phyloP scores from a whole-genome alignment of 2,797 vertebrate species.

The Sarcophilus harrisii region DNA sequence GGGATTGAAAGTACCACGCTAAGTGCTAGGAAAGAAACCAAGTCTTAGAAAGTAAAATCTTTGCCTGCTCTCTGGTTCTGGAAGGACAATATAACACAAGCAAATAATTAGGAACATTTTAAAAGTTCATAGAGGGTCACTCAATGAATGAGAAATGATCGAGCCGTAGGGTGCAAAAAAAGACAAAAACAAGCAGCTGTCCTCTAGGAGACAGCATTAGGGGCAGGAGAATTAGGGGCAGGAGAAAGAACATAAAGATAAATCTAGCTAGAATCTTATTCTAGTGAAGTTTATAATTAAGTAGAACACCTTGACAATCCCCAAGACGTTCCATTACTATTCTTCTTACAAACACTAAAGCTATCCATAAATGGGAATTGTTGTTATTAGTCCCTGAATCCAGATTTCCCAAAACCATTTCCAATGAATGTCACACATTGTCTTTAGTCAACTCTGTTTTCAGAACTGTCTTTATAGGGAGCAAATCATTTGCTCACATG shows the following conservation, averaged over 20 bases:
- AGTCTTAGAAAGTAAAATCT: neutral
- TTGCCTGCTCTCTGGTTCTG: neutral
- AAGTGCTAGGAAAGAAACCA: neutral
- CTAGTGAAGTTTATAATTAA: neutral
- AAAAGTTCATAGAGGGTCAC: neutral
- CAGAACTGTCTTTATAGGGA: neutral
- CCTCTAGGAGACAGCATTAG: neutral
- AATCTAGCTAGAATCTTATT: neutral
- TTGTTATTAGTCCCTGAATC: neutral
- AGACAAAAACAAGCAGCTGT: neutral
- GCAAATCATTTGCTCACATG: neutral
- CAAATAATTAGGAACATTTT: neutral
- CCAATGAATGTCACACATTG: neutral
- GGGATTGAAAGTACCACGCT: neutral
- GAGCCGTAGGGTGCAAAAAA: neutral
- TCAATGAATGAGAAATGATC: neutral
- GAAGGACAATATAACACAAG: neutral
- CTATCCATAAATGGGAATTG: neutral
- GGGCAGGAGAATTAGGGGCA: neutral
- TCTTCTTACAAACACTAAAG: neutral
- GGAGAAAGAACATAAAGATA: neutral
- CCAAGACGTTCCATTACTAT: neutral
- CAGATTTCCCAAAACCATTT: neutral
- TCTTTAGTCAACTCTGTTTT: neutral
- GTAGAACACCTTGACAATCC: neutral